phyloP scores from a whole-genome alignment of 2,888 invertebrate species.

The Callyntrura guangdongensis region DNA sequence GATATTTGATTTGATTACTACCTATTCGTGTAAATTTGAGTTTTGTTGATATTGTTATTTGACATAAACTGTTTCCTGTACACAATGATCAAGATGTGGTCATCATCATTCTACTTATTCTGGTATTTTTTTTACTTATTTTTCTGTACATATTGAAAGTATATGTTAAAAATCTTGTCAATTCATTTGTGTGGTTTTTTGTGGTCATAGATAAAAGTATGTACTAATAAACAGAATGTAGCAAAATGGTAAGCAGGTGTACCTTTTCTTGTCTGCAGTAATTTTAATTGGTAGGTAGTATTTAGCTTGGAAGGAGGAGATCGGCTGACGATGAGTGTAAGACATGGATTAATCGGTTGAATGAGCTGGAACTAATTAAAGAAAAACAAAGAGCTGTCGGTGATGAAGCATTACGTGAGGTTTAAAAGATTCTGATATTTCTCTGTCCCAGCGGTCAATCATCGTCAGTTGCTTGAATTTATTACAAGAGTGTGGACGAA shows the following conservation, averaged over 20 bases:
- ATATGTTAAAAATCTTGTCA: background rate
- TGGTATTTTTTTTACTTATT: background rate
- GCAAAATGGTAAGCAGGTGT: background rate
- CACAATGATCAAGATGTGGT: background rate
- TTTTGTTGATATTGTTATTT: too few relatives aligned
- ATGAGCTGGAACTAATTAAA: conserved; percentile 60
- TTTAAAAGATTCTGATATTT: background rate
- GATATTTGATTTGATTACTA: too few relatives aligned
- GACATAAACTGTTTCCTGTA: background rate
- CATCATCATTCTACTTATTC: too few relatives aligned
- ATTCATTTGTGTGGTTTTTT: background rate
- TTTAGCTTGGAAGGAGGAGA: background rate
- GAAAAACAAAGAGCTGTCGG: background rate
- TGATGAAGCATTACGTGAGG: background rate
- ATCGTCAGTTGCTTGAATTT: background rate
- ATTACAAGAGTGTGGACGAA: too few relatives aligned
- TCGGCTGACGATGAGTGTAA: background rate
- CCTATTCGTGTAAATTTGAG: too few relatives aligned
- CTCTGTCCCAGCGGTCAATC: background rate
- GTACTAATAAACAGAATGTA: too few relatives aligned
- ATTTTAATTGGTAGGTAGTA: background rate
- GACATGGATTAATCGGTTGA: conserved; percentile 32
- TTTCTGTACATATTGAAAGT: background rate
- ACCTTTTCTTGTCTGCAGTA: background rate
- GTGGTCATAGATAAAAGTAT: background rate